Evolutionary conservation across 2,113 vertebrate species (phyloP), one percentile per base, ranked within the genome.

Genomic region (Aplodontia rufa): DNA sequence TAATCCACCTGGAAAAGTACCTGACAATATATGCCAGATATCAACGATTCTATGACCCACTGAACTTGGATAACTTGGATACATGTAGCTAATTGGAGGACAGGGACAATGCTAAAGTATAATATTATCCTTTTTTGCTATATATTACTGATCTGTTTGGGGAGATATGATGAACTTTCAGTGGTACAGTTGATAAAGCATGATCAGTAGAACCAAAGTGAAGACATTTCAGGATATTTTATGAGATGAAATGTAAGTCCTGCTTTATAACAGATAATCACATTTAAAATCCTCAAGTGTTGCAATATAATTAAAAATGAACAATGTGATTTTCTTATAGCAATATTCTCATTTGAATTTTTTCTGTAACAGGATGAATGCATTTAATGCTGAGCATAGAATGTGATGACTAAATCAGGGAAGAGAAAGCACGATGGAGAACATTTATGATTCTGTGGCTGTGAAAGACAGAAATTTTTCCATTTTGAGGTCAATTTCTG

Each of bases 181-280:
- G 5, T 74, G 17, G 49, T 86, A n/a, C 28, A 26, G 6, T 13
- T 92, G n/a, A 69, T 89, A 60, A 90, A 75, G 3, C 51, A 68
- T 68, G 6, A 94, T 4, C 51, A 11, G 37, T 88, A 35, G 6
- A 74, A 6, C 17, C n/a, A 69, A 80, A 80, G n/a, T 45, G 58
- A 90, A 58, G 19, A 75, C 47, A 75, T 60, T 69, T 79, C 10
- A 75, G n/a, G 8, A 68, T 79, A 66, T 28, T 16, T 85, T 60
- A 68, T 53, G 86, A 80, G 19, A 75, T 96, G 60, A 93, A 71
- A 66, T 76, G 64, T 64, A 60, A 75, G 22, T 68, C 13, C 13
- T 83, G 47, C 26, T 9, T 83, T 66, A 16, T 42, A 91, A 42
- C 88, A 72, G 47, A 72, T 91, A 79, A 28, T 91, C 62, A 96